phyloP scores from a whole-genome alignment of 1,140 invertebrate species.

The Heliconius melpomene region DNA sequence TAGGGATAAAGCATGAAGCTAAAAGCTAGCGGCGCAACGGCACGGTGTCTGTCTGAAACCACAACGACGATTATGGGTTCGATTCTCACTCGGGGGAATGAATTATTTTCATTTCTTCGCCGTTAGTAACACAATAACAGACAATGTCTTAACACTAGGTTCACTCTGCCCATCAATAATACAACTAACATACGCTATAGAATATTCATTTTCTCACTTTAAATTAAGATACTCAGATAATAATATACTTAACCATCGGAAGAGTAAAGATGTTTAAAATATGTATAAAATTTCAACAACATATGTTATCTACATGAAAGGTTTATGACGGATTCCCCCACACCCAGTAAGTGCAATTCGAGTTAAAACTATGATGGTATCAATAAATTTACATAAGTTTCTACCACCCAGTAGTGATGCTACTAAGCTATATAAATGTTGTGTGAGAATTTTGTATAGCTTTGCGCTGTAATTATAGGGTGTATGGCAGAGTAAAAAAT shows the following conservation, averaged over 20 bases:
- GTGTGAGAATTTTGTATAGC: not conserved
- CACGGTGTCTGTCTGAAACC: too few relatives aligned
- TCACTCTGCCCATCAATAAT: too few relatives aligned
- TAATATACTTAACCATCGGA: not conserved
- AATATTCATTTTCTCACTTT: not conserved
- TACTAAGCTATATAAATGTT: not conserved
- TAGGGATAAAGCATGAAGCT: too few relatives aligned
- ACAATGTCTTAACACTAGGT: too few relatives aligned
- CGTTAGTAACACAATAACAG: too few relatives aligned
- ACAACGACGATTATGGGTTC: too few relatives aligned
- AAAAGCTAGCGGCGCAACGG: too few relatives aligned
- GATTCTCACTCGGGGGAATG: too few relatives aligned
- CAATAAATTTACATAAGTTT: conserved; percentile 18
- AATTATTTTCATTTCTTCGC: too few relatives aligned
- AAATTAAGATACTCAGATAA: not conserved
- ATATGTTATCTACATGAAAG: not conserved
- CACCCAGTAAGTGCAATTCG: conserved; percentile 13
- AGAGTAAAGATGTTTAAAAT: conserved; percentile 5
- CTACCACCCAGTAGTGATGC: not conserved
- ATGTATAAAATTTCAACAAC: conserved; percentile 16
- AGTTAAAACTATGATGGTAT: conserved; percentile 11
- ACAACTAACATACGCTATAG: not conserved
- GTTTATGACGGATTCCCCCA: not conserved
- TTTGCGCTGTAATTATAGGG: not conserved
- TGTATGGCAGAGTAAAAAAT: too few relatives aligned